phyloP scores from a whole-genome alignment of 2,797 vertebrate genomes.

The Protosalanx chinensis region DNA sequence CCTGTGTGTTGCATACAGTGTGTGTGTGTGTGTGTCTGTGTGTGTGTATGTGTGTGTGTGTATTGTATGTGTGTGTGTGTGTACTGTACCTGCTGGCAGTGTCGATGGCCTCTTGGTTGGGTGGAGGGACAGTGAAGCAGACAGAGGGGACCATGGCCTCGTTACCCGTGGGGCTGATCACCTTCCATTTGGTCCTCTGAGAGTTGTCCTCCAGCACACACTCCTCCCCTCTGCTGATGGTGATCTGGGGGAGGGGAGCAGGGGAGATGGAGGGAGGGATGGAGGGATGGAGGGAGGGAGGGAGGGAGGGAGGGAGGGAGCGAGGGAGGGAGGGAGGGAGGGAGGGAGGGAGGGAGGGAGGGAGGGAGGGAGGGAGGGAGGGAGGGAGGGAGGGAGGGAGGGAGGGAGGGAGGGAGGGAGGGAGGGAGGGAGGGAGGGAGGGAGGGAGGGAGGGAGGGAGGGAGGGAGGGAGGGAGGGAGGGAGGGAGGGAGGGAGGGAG shows the following conservation, averaged over 20 bases:
- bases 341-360: not conserved
- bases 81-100: conserved; percentile 82
- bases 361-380: not conserved
- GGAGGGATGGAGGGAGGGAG: too few species aligned
- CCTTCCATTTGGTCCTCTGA: conserved; percentile 97
- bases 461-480: conserved; percentile 2
- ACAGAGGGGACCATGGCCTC: conserved; percentile 98
- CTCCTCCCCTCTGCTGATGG: conserved; percentile 90
- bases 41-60: not conserved
- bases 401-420: conserved; percentile 20
- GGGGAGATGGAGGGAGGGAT: not conserved
- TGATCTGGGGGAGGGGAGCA: conserved; percentile 80
- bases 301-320: not conserved
- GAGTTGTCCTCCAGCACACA: conserved; percentile 97
- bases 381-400: not conserved
- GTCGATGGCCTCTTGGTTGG: conserved; percentile 91
- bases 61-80: conserved; percentile 44
- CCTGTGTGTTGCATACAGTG: too few species aligned
- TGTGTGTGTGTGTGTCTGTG: not conserved
- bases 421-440: conserved; percentile 12
- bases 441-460: conserved; percentile 15
- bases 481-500: conserved; percentile 22
- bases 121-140: conserved; percentile 90
- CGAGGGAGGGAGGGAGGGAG: not conserved
- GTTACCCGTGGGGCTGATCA: conserved; percentile 96